phyloP scores from a whole-genome alignment of 2,888 invertebrate species.

The Frankliniella intonsa region DNA sequence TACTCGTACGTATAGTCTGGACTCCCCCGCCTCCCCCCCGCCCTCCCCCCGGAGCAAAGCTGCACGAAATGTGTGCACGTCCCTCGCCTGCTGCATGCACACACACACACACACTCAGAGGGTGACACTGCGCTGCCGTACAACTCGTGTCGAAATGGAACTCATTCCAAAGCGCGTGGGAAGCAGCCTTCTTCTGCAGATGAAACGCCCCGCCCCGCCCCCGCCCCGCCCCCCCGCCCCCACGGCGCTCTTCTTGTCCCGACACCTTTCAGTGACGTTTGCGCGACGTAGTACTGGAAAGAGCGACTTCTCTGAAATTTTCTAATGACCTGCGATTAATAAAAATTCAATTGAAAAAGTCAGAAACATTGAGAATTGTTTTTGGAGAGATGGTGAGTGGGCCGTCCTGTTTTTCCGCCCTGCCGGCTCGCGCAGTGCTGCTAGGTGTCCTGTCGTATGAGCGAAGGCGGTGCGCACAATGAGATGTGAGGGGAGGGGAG shows the following conservation, averaged over 20 bases:
- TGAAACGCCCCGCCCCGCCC: too few species aligned
- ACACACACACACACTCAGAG: neutral
- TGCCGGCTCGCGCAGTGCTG: neutral
- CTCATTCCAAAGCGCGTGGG: neutral
- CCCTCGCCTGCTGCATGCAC: neutral
- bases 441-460: slow-evolving; percentile 9
- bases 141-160: neutral
- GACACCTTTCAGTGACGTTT: too few species aligned
- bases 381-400: neutral
- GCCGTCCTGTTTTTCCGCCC: neutral
- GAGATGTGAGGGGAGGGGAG: slow-evolving; percentile 16
- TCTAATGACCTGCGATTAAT: too few species aligned
- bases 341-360: too few species aligned
- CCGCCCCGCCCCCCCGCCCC: too few species aligned
- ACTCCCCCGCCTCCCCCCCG: neutral
- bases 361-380: too few species aligned
- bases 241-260: too few species aligned
- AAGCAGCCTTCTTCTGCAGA: neutral
- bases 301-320: too few species aligned
- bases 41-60: neutral
- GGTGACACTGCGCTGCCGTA: neutral
- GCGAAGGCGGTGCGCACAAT: neutral
- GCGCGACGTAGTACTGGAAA: too few species aligned
- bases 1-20: neutral
- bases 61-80: neutral